Evolutionary conservation across 2,797 vertebrate species (phyloP).

Genomic region (Pseudochaenichthys georgianus): DNA sequence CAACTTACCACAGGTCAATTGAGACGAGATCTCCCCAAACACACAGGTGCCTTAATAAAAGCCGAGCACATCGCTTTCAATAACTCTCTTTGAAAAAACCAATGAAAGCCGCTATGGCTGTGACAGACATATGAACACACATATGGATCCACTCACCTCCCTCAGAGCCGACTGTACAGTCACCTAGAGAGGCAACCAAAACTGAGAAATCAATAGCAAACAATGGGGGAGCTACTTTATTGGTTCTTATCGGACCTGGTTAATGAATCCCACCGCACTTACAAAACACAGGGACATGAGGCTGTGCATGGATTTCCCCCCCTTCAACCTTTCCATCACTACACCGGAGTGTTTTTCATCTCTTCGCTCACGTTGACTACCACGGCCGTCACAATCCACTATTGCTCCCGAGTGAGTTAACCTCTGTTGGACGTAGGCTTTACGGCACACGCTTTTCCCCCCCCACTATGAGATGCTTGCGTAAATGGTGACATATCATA

Average conservation of each 20-base stretch:
- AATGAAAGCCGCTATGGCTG: slow-evolving; percentile 51
- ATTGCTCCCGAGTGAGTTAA: slow-evolving; percentile 32
- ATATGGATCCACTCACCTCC: slow-evolving; percentile 58
- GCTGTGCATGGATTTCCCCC: slow-evolving; percentile 32
- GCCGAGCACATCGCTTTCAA: slow-evolving; percentile 71
- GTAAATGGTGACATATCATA: slow-evolving; percentile 33
- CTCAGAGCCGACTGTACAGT: slow-evolving; percentile 30
- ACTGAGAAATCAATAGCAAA: slow-evolving; percentile 67
- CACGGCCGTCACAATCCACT: slow-evolving; percentile 17
- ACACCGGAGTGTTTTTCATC: slow-evolving; percentile 50
- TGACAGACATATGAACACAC: slow-evolving; percentile 72
- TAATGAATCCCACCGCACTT: slow-evolving; percentile 61
- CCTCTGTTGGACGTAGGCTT: slow-evolving; percentile 34
- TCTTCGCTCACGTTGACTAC: slow-evolving; percentile 37
- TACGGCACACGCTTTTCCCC: slow-evolving; percentile 16
- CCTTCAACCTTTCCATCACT: slow-evolving; percentile 37
- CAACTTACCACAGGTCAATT: slow-evolving; percentile 80
- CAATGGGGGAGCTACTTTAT: slow-evolving; percentile 71
- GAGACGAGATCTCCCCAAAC: slow-evolving; percentile 77
- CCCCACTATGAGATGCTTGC: slow-evolving; percentile 35
- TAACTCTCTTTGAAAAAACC: slow-evolving; percentile 68
- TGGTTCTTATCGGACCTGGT: slow-evolving; percentile 66
- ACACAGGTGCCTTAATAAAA: slow-evolving; percentile 82
- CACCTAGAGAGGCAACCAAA: slow-evolving; percentile 28
- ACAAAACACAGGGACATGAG: slow-evolving; percentile 35